These are phyloP conservation scores for Drosophila lacicola DNA, from an alignment of 2,888 invertebrate genomes.

Conservation along the genomic window DNA sequence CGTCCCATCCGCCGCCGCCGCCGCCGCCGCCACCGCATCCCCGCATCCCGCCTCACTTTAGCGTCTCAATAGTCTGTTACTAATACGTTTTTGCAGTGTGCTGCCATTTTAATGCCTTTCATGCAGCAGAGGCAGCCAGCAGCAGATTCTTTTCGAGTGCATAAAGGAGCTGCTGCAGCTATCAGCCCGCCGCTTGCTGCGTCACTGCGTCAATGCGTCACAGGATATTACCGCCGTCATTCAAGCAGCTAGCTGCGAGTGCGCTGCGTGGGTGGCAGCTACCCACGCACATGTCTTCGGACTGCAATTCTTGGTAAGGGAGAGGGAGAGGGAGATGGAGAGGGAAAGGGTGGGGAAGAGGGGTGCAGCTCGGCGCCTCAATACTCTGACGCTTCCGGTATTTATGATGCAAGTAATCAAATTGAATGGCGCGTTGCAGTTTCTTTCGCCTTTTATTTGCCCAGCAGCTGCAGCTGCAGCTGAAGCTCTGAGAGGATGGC, in stretches of 20 bases:
- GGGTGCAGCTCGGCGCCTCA: constrained; percentile 63
- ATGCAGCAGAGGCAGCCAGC: constrained; percentile 41
- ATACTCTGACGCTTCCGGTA: constrained; percentile 79
- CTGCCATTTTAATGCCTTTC: constrained; percentile 78
- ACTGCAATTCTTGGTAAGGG: constrained; percentile 1
- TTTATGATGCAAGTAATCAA: constrained; percentile 81
- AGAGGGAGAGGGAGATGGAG: too few relatives aligned
- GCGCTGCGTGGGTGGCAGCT: constrained; percentile 21
- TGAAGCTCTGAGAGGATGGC: constrained; percentile 9
- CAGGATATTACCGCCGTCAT: constrained; percentile 82
- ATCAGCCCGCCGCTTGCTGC: constrained; percentile 37
- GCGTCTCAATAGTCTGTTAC: constrained; percentile 81
- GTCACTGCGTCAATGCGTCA: constrained; percentile 76
- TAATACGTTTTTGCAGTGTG: constrained; percentile 70
- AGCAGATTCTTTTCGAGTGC: constrained; percentile 75
- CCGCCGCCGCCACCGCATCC: too few relatives aligned
- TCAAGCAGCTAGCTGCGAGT: constrained; percentile 46
- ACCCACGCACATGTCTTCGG: constrained; percentile 63
- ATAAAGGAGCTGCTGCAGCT: constrained; percentile 64
- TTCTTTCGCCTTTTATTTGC: constrained; percentile 72
- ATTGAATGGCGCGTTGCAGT: constrained; percentile 80
- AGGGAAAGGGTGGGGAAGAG: too few relatives aligned
- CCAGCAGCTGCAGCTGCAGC: constrained; percentile 30
- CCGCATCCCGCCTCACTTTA: constrained; percentile 60
- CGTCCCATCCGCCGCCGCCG: constrained; percentile 43